Base-by-base conservation (phyloP, 2,113 vertebrate species). In the Danionella cerebrum region DNA sequence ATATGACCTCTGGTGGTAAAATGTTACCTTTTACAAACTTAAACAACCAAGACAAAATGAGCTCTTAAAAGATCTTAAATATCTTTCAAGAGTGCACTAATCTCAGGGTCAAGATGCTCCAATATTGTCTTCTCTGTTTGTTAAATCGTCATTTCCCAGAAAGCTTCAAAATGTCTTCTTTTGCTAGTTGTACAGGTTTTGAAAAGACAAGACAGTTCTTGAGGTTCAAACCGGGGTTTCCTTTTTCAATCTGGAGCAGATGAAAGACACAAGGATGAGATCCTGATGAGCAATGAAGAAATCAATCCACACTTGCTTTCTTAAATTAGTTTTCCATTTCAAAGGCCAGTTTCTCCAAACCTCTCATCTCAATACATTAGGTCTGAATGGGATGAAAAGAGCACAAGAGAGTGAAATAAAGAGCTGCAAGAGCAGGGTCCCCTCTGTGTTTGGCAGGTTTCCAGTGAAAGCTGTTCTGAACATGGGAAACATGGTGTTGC, bases 381-480 rank as follows among this genome's bases (percentile, higher is more conserved):
- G 52, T 77, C 38, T 63, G 59, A 73, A 67, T 64, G 39, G 31
- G 44, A 66, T 48, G 16, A 13, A 58, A 18, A 11, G 22, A 11
- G 33, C 18, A 2, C 27, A 57, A 52, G 11, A 21, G 35, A 54
- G 33, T 12, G 59, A 63, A 29, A 35, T 50, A 65, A 39, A 19
- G 36, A 57, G 21, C 36, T 21, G 14, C 13, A 21, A 19, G 45
- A 54, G 27, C 24, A 22, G 80, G 85, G 82, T 87, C 83, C 82
- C 84, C 87, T 84, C 82, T 83, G 84, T 78, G 85, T 86, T n/a
- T 93, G 92, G 92, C 90, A 82, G 72, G 71, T 63, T 76, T 92
- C 92, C 92, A 93, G 91, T 87, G 88, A 90, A 93, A 92, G 92
- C 92, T 92, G 90, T 90, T 93, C 89, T 83, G 88, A 91, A 93